phyloP scores from a whole-genome alignment of 2,797 vertebrate genomes.

The Novumbra hubbsi region DNA sequence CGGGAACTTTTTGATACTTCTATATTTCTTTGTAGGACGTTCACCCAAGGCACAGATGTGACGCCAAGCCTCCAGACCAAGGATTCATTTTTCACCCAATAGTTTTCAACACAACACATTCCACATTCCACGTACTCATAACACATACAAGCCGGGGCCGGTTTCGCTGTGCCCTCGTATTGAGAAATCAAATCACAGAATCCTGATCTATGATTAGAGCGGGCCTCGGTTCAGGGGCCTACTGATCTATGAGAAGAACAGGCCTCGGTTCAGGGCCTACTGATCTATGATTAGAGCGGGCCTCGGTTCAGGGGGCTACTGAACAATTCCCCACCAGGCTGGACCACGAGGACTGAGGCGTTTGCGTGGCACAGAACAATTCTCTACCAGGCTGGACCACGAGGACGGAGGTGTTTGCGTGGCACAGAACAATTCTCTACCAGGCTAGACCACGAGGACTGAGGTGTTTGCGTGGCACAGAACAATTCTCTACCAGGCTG shows the following conservation, averaged over 20 bases:
- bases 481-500: too few species aligned
- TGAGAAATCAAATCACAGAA: neutral
- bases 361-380: too few species aligned
- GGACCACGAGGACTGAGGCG: too few species aligned
- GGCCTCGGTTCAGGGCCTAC: too few species aligned
- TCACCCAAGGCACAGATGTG: neutral
- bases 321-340: too few species aligned
- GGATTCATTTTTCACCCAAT: neutral
- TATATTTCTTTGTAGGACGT: conserved; percentile 5
- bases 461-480: too few species aligned
- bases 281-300: neutral
- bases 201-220: neutral
- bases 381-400: too few species aligned
- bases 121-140: too few species aligned
- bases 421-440: too few species aligned
- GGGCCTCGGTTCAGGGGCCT: neutral
- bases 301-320: neutral
- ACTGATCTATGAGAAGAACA: too few species aligned
- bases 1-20: neutral
- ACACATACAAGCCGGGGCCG: neutral
- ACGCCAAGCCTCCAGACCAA: neutral
- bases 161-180: neutral
- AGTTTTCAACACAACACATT: neutral
- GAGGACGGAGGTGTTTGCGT: too few species aligned
- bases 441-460: too few species aligned